Conservation (phyloP, 2,113 vertebrate species). For the Burhinus oedicnemus region DNA sequence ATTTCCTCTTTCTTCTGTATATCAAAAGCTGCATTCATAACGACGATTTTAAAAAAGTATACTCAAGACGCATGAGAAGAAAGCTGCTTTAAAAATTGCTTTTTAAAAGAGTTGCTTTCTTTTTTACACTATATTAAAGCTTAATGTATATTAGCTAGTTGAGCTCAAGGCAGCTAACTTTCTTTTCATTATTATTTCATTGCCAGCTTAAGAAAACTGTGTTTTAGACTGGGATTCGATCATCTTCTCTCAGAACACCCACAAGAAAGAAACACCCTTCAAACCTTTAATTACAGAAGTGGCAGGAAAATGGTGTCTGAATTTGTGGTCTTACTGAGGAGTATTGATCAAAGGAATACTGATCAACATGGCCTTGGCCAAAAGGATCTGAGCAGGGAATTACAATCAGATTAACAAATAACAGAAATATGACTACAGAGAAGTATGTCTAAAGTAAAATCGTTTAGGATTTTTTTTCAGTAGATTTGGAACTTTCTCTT, state of each 20-base stretch:
- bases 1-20: background rate
- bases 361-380: background rate
- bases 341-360: background rate
- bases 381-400: background rate
- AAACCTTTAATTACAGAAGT: background rate
- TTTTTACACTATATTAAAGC: background rate
- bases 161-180: background rate
- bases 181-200: background rate
- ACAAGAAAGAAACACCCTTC: background rate
- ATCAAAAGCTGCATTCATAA: background rate
- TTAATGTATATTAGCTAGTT: background rate
- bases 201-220: background rate
- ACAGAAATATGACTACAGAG: background rate
- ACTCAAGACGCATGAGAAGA: background rate
- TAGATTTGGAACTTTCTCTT: background rate
- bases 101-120: background rate
- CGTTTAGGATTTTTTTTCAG: background rate
- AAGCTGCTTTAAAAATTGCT: background rate
- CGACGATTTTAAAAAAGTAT: fast-evolving
- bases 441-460: background rate
- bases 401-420: background rate
- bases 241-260: background rate
- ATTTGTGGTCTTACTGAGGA: background rate
- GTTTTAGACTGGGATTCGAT: background rate
- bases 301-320: background rate